Percentiles rank a stretch among this genome's conserved stretches.
These are phyloP conservation scores for Callosobruchus maculatus DNA, from an alignment of 2,888 invertebrate genomes.

Conservation along the genomic window DNA sequence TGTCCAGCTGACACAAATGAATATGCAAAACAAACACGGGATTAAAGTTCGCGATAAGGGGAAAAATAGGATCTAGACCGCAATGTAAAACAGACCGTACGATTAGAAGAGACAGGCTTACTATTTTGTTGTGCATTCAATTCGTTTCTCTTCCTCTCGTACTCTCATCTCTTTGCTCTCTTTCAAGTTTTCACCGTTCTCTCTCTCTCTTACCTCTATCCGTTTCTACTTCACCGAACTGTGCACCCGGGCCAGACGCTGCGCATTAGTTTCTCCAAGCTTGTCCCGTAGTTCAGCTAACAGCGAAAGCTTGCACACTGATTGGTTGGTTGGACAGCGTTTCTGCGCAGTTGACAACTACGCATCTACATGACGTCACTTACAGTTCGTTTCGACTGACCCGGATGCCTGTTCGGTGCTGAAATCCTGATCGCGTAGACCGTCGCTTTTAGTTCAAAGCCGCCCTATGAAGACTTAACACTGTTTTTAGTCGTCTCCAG, in stretches of 20 bases:
- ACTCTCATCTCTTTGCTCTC: slow-evolving; percentile 50
- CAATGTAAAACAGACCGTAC: slow-evolving; percentile 50
- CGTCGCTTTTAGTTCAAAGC: slow-evolving; percentile 46
- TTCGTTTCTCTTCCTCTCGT: slow-evolving; percentile 44
- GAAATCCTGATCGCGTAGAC: slow-evolving; percentile 27
- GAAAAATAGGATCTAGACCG: slow-evolving; percentile 43
- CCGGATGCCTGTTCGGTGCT: slow-evolving; percentile 30
- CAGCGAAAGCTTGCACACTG: slow-evolving; percentile 35
- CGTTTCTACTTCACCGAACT: slow-evolving; percentile 43
- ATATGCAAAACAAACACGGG: slow-evolving; percentile 41
- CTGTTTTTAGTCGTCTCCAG: slow-evolving; percentile 42
- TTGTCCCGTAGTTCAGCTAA: slow-evolving; percentile 36
- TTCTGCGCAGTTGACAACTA: slow-evolving; percentile 28
- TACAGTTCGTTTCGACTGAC: slow-evolving; percentile 25
- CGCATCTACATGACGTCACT: slow-evolving; percentile 40
- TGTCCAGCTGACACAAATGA: slow-evolving; percentile 40
- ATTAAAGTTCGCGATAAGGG: slow-evolving; percentile 31
- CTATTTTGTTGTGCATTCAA: slow-evolving; percentile 54
- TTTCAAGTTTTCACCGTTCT: slow-evolving; percentile 52
- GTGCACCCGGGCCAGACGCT: slow-evolving; percentile 32
- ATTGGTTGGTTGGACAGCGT: slow-evolving; percentile 36
- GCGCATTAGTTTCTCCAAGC: slow-evolving; percentile 40
- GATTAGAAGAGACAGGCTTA: slow-evolving; percentile 50
- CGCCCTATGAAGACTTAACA: slow-evolving; percentile 43
- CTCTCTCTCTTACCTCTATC: slow-evolving; percentile 45